Evolutionary conservation across 2,888 invertebrate species (phyloP).

Genomic region (Mythimna vitellina): DNA sequence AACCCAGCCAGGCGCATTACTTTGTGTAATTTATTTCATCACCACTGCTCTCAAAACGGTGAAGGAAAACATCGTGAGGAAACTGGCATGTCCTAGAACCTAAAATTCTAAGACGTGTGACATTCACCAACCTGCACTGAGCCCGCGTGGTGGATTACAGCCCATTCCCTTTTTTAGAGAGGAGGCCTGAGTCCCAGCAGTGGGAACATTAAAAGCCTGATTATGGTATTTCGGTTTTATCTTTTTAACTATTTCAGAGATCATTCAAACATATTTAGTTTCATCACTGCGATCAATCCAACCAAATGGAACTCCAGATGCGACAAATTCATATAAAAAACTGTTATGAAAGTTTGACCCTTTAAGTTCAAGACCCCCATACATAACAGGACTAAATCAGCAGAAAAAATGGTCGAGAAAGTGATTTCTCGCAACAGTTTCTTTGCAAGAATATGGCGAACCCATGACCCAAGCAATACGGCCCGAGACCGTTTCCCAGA

Average conservation of each 20-base stretch:
- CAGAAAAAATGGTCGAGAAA: constrained; percentile 46
- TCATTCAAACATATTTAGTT: background rate
- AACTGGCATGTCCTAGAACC: no score
- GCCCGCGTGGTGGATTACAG: no score
- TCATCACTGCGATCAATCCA: constrained; percentile 1
- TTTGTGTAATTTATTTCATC: no score
- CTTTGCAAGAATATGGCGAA: constrained; percentile 45
- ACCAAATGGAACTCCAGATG: constrained; percentile 11
- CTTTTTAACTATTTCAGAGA: background rate
- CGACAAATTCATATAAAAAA: constrained; percentile 23
- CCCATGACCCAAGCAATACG: constrained; percentile 46
- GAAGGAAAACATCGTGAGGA: no score
- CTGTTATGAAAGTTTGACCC: constrained; percentile 23
- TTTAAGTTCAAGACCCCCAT: constrained; percentile 48
- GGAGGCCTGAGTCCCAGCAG: no score
- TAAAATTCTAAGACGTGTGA: no score
- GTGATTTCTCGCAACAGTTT: constrained; percentile 55
- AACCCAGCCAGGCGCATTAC: no score
- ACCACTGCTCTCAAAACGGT: no score
- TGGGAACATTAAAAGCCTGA: no score
- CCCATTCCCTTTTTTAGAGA: no score
- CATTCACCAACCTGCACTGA: no score
- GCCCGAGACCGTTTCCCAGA: constrained; percentile 40
- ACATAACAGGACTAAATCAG: constrained; percentile 45
- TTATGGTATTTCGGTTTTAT: background rate